Evolutionary conservation across 2,797 vertebrate genomes (phyloP), one percentile per base, ranked within the genome.

Genomic region (Hemitrygon akajei): DNA sequence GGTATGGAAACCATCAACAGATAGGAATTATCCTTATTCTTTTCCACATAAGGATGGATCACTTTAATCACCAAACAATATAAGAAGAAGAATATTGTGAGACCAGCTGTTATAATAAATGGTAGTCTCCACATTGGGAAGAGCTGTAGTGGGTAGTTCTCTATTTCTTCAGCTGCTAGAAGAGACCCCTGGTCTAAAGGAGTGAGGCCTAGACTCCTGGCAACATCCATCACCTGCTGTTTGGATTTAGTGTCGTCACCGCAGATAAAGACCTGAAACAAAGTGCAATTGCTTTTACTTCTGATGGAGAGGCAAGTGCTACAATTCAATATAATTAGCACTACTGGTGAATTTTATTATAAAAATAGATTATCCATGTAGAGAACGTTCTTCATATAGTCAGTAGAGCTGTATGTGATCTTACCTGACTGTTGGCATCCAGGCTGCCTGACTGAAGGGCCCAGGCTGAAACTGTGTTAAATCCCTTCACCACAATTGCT

Each of bases 41-140:
- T 93, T 3, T 94, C 71, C 93, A 97, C 95, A 0, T 97, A 96
- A 0, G 96, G 30, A 30, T 98, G 97, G 95, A 99, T 93, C 22
- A 99, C 20, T 0, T 97, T 96, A 93, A 95, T 96, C 94, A 95
- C 94, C 77, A 98, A 80, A 73, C 96, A 94, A 91, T 99, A 99
- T 93, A 98, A 27, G 95, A 98, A 99, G 95, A 99, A 96, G 94
- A 96, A 95, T 91, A 94, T 30, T 0, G 94, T 95, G 94, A 99
- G 97, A 58, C 95, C 95, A 4, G 96, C 58, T 37, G 98, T 97
- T 86, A 98, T 93, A 37, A 94, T 76, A 0, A 99, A 94, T 7
- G 98, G 98, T 93, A 98, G 95, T 94, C 96, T 98, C 99, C 98
- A 99, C 96, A 97, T 96, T 75, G 99, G 98, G 94, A 99, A 99